Base-by-base conservation (phyloP, 1,140 invertebrate species). In the Drosophila sp. region DNA sequence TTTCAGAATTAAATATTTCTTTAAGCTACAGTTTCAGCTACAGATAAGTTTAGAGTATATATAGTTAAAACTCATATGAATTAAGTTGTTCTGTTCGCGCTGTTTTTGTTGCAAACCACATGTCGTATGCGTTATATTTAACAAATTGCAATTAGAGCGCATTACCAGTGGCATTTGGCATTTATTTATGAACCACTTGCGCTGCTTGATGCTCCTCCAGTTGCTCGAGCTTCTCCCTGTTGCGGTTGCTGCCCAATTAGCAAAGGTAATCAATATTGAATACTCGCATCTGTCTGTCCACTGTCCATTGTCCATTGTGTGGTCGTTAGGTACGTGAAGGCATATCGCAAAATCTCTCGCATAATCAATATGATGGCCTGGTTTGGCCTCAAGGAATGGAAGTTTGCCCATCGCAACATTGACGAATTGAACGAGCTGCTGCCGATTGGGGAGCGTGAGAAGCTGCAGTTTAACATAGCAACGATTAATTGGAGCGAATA, bases 401-500 rank as follows among this genome's bases (percentile, higher is more conserved):
- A 76, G 36, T 90, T 91, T 50, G 72, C 82, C n/a, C 90, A 92
- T 90, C 72, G 76, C 53, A 92, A 92, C 76, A 92, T 92, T 83
- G 80, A 80, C 69, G 82, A 90, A 78, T 80, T 92, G 83, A 80
- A 91, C 77, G 77, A 59, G 8, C 51, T 82, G 72, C 56, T 92
- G 56, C 76, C 76, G 9, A 13, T 16, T 6, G 72, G 57, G 36
- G 91, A 92, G 69, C 78, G 82, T 40, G 63, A 73, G 38, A 53
- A 78, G 70, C 73, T 92, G 69, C 80, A 89, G 78, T 92, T 92
- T 76, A 93, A 94, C 79, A 84, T 94, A 11, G 83, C 91, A 46
- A 89, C 92, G 51, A 91, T 95, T 50, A 92, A 94, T 80, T 95
- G 94, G 94, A 78, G 86, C 4, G 92, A 93, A 73, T 95, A 94